Evolutionary conservation across 1,140 invertebrate genomes (phyloP).

Genomic region (Drosophila aff.): DNA sequence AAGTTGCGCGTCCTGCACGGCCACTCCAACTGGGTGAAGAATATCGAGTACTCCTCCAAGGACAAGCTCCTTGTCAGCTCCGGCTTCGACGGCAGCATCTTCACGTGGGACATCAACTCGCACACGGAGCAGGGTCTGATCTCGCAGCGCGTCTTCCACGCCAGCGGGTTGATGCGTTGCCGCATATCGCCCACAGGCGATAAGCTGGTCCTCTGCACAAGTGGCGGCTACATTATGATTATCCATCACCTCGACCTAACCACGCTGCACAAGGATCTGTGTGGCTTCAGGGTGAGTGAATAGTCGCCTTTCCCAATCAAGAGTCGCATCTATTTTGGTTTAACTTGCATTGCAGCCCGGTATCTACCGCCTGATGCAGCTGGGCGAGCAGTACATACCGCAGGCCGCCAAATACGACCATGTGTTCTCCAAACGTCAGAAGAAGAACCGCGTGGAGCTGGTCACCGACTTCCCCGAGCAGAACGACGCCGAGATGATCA

Average conservation of each 20-base stretch:
- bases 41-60: conserved; percentile 96
- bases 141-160: conserved; percentile 92
- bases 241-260: conserved; percentile 95
- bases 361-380: conserved; percentile 95
- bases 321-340: conserved; percentile 2
- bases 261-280: conserved; percentile 91
- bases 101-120: conserved; percentile 97
- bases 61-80: conserved; percentile 95
- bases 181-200: conserved; percentile 92
- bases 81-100: conserved; percentile 96
- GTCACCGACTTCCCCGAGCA: conserved; percentile 94
- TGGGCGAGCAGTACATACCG: conserved; percentile 92
- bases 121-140: conserved; percentile 91
- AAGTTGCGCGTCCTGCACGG: conserved; percentile 92
- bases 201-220: conserved; percentile 96
- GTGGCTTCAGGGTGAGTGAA: conserved; percentile 91
- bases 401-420: conserved; percentile 91
- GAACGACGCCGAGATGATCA: conserved; percentile 95
- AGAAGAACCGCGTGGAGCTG: conserved; percentile 94
- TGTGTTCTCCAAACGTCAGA: conserved; percentile 90
- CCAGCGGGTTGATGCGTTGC: conserved; percentile 92
- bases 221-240: conserved; percentile 94
- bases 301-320: no score
- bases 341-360: conserved; percentile 91
- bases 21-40: conserved; percentile 98